Evolutionary conservation across 2,113 vertebrate species (phyloP).

Genomic region (Petaurus breviceps): DNA sequence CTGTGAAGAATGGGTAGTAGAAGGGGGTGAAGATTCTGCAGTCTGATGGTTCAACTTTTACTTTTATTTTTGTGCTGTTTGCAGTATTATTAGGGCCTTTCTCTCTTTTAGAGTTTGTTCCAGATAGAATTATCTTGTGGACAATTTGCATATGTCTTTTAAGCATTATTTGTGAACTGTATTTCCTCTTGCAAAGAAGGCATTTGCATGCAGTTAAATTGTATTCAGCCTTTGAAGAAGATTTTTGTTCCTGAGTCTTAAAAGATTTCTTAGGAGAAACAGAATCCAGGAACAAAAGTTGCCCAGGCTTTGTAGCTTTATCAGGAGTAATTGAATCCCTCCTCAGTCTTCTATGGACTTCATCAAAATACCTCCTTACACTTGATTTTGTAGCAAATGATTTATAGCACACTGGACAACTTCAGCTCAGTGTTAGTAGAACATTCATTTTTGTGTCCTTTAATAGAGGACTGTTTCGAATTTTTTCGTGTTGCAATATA

Average conservation of each 20-base stretch:
- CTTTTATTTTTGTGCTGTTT: slow-evolving; percentile 83
- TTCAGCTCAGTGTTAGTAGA: slow-evolving; percentile 85
- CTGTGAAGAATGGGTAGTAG: slow-evolving; percentile 85
- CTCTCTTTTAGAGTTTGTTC: slow-evolving; percentile 84
- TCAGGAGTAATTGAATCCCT: slow-evolving; percentile 94
- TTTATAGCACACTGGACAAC: slow-evolving; percentile 91
- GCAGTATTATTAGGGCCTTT: slow-evolving; percentile 83
- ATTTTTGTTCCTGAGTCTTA: no score
- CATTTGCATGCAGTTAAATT: slow-evolving; percentile 90
- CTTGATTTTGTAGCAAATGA: slow-evolving; percentile 98
- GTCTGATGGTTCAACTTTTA: slow-evolving; percentile 85
- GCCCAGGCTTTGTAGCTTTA: slow-evolving; percentile 92
- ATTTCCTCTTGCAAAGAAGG: slow-evolving; percentile 95
- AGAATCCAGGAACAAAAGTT: slow-evolving; percentile 90
- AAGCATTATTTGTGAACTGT: slow-evolving; percentile 94
- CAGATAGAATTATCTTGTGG: slow-evolving; percentile 92
- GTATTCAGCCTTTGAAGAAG: slow-evolving; percentile 87
- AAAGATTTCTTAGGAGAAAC: no score
- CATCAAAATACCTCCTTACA: slow-evolving; percentile 97
- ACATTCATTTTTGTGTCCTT: slow-evolving; percentile 87
- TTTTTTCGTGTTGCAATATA: slow-evolving; percentile 95
- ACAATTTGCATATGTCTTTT: slow-evolving; percentile 96
- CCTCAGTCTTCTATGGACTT: slow-evolving; percentile 96
- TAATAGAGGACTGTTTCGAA: slow-evolving; percentile 88
- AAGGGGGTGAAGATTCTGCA: slow-evolving; percentile 83